Conservation (phyloP, 2,113 vertebrate genomes). For the Puffinus mauretanicus region DNA sequence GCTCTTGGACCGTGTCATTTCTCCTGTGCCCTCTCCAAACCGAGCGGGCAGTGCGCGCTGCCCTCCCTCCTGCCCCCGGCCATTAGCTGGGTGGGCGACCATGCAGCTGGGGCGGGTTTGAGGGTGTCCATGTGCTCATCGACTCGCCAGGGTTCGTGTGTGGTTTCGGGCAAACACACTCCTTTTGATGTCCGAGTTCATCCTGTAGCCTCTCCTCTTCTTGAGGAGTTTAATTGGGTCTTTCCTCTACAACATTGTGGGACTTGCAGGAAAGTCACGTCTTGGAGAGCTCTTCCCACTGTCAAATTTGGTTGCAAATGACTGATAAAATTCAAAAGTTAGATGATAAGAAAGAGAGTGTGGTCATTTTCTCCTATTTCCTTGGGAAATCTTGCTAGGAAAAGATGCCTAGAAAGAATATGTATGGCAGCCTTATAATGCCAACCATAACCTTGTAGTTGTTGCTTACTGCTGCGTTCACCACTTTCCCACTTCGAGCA, state of each 20-base stretch:
- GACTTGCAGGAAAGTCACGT: not conserved
- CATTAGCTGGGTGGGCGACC: not conserved
- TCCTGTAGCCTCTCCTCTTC: not conserved
- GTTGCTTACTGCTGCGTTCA: not conserved
- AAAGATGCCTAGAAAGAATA: not conserved
- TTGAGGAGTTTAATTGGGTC: not conserved
- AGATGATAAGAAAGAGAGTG: not conserved
- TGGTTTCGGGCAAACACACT: not conserved
- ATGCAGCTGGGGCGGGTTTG: accelerated
- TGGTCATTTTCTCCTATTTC: not conserved
- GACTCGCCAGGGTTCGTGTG: accelerated
- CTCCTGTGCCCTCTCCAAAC: not conserved
- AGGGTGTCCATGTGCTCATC: not conserved
- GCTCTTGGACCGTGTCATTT: not conserved
- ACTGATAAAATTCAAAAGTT: not conserved
- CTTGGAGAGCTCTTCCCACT: not conserved
- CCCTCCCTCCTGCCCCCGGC: not conserved
- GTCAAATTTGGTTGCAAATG: not conserved
- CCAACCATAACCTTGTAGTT: not conserved
- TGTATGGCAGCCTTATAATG: not conserved
- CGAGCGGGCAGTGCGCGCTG: accelerated
- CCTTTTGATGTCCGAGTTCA: accelerated
- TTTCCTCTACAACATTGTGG: not conserved
- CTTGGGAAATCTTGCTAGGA: not conserved
- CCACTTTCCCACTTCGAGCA: accelerated